These are phyloP conservation scores for Spinibarbus caldwelli DNA, from an alignment of 2,797 vertebrate species.

Conservation along the genomic window DNA sequence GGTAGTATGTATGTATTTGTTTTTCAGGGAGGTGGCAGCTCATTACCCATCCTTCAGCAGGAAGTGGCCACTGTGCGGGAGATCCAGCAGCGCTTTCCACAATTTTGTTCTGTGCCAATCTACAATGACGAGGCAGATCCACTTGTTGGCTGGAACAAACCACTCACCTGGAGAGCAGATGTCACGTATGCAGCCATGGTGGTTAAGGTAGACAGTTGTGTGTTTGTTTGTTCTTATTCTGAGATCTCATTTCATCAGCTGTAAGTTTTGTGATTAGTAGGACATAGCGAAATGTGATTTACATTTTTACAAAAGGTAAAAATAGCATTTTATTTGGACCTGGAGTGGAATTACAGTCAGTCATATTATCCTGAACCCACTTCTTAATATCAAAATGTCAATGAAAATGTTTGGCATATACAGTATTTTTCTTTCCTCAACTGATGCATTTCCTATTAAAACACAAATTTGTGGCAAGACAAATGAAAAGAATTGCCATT, in stretches of 20 bases:
- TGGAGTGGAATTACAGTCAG: not conserved
- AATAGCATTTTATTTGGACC: not conserved
- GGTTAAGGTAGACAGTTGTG: slow-evolving; percentile 81
- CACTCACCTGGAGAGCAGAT: slow-evolving; percentile 90
- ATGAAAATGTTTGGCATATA: not conserved
- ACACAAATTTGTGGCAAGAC: not conserved
- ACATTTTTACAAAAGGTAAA: not conserved
- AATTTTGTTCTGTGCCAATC: slow-evolving; percentile 80
- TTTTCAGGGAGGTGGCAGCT: slow-evolving; percentile 85
- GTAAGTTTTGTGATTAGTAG: too few relatives aligned
- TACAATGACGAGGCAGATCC: slow-evolving; percentile 97
- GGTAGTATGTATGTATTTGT: not conserved
- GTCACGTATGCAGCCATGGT: slow-evolving; percentile 95
- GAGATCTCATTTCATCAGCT: not conserved
- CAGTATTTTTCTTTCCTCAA: too few relatives aligned
- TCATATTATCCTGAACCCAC: not conserved
- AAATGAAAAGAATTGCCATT: not conserved
- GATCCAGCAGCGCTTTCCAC: slow-evolving; percentile 86
- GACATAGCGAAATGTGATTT: not conserved
- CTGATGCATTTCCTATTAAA: not conserved
- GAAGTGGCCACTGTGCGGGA: slow-evolving; percentile 79
- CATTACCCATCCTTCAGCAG: slow-evolving; percentile 89
- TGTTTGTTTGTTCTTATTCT: too few relatives aligned
- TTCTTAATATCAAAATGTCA: not conserved
- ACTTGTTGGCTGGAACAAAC: slow-evolving; percentile 92